phyloP scores from a whole-genome alignment of 2,888 invertebrate genomes.

The Girardia tigrina region DNA sequence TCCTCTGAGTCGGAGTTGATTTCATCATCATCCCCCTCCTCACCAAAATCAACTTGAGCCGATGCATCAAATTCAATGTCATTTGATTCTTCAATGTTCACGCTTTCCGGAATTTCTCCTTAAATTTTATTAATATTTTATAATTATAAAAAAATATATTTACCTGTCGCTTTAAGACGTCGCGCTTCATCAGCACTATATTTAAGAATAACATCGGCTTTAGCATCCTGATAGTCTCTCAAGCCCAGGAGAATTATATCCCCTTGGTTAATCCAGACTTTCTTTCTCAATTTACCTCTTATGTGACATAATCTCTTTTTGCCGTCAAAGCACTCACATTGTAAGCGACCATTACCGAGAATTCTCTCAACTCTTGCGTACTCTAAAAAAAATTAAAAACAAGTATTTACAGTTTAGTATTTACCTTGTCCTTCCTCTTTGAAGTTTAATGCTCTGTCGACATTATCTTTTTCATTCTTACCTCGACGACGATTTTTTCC shows the following conservation, averaged over 20 bases:
- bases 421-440: conserved; percentile 89
- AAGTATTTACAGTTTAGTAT: neutral
- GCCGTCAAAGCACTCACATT: conserved; percentile 98
- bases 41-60: conserved; percentile 16
- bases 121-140: too few relatives aligned
- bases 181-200: conserved; percentile 97
- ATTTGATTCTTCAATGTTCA: conserved; percentile 13
- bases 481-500: conserved; percentile 99
- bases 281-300: conserved; percentile 57
- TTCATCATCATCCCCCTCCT: neutral
- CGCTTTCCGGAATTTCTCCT: conserved; percentile 92
- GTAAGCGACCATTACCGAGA: conserved; percentile 94
- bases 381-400: conserved; percentile 54
- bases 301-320: conserved; percentile 95
- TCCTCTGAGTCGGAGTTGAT: neutral
- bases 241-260: conserved; percentile 94
- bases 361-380: conserved; percentile 99
- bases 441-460: conserved; percentile 95
- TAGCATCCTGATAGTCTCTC: conserved; percentile 71
- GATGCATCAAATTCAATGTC: conserved; percentile 21
- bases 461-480: conserved; percentile 98
- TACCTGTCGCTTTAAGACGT: conserved; percentile 93
- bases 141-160: too few relatives aligned
- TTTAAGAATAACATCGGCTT: conserved; percentile 95
- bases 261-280: conserved; percentile 91